Base-by-base conservation (phyloP, 2,113 vertebrate species). In the Muntiacus muntjak region DNA sequence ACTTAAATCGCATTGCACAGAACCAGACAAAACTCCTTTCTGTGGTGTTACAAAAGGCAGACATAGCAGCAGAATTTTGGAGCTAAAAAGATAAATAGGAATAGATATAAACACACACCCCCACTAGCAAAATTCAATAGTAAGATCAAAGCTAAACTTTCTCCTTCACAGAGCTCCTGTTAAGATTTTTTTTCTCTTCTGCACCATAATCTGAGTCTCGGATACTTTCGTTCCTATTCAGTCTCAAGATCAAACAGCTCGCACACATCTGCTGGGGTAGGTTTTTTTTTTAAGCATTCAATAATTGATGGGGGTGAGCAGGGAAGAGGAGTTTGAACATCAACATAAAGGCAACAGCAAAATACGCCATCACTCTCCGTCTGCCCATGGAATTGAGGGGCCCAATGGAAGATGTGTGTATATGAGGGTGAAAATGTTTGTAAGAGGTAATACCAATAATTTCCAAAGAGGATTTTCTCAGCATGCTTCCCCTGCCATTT, bases 131-230 rank as follows among this genome's bases (percentile, higher is more conserved):
- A 15, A 67, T 93, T 94, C 83, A 67, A 89, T 85, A 91, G n/a
- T 1, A 92, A 99, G 98, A 99, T 99, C 98, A 99, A 99, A 99
- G 98, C 87, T 84, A 97, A 94, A 97, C 98, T 98, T 98, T 88
- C 97, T 98, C 97, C 98, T 98, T 98, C 97, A 67, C 84, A 71
- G 98, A 97, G 98, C 96, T 91, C 98, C 95, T 98, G 96, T 98
- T 97, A 91, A 94, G 89, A 67, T 7, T 89, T 97, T 98, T 40
- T 11, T 58, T 93, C 95, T 97, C 96, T 97, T 97, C 95, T 98
- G 50, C 85, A 33, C 98, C 97, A 97, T 98, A 99, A 98, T 99
- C 98, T 98, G 98, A 97, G 96, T 95, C 98, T 98, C 89, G 7
- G 98, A 95, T 98, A 97, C 98, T 98, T 98, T 97, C 89, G 94